These are phyloP conservation scores for Helicoverpa assulta DNA, from an alignment of 2,888 invertebrate species.

Conservation along the genomic window DNA sequence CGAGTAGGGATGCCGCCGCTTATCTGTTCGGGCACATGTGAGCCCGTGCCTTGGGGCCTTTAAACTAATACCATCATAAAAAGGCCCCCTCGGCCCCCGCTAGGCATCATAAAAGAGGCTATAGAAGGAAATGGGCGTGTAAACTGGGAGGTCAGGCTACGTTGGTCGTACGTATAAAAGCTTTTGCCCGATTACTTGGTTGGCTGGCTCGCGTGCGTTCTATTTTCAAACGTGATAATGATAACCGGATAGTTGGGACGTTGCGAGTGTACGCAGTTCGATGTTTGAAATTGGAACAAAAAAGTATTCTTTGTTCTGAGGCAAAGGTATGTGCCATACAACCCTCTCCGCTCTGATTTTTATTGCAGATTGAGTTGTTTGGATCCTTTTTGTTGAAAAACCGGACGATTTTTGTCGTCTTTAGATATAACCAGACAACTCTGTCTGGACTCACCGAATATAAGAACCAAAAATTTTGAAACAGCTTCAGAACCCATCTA, in stretches of 20 bases:
- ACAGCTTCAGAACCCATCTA: background rate
- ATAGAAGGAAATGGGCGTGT: conserved; percentile 81
- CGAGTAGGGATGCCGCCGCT: conserved; percentile 87
- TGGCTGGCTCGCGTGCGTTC: conserved; percentile 88
- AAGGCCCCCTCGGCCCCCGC: conserved; percentile 75
- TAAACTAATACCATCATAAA: conserved; percentile 82
- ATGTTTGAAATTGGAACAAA: conserved; percentile 63
- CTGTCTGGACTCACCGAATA: conserved; percentile 18
- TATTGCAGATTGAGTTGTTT: conserved; percentile 23
- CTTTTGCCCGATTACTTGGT: conserved; percentile 88
- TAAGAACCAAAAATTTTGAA: conserved; percentile 7
- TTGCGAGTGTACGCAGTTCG: conserved; percentile 62
- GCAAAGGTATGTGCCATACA: conserved; percentile 40
- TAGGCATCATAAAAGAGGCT: conserved; percentile 79
- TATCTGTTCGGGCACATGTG: conserved; percentile 88
- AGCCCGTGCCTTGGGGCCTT: conserved; percentile 86
- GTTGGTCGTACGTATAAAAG: conserved; percentile 81
- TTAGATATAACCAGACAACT: background rate
- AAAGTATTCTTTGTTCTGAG: conserved; percentile 55
- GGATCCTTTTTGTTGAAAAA: conserved; percentile 24
- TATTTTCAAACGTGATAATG: conserved; percentile 89
- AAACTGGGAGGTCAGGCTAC: conserved; percentile 76
- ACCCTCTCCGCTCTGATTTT: conserved; percentile 28
- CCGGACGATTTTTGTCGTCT: background rate
- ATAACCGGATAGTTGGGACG: conserved; percentile 82